A percentile compares a stretch with the other conserved stretches of the same genome.
Conservation (phyloP, 1,140 invertebrate species). For the Stratiolaelaps scimitus region DNA sequence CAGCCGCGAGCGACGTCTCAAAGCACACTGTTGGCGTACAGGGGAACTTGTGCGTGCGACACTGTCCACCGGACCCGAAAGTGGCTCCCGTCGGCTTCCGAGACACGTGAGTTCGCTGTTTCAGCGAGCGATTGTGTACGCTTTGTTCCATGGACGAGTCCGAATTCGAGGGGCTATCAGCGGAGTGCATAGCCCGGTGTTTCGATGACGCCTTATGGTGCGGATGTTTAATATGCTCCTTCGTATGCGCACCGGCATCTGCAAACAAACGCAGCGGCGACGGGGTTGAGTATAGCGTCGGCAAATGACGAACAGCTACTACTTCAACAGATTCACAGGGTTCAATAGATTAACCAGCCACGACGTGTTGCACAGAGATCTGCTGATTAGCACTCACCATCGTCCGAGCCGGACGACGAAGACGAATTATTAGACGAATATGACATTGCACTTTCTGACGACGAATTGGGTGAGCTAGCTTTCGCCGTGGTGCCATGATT, state of each 20-base stretch:
- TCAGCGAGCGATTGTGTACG: conserved; percentile 6
- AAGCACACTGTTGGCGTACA: conserved; percentile 12
- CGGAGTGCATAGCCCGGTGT: conserved; percentile 20
- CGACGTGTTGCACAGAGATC: no score
- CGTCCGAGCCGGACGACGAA: conserved; percentile 17
- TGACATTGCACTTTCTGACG: conserved; percentile 15
- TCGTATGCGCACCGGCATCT: conserved; percentile 18
- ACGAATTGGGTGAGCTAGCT: conserved; percentile 8
- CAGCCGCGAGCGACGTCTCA: neutral
- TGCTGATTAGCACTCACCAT: neutral
- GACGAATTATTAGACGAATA: conserved; percentile 3
- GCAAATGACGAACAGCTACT: neutral
- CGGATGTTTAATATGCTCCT: conserved; percentile 24
- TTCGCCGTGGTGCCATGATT: neutral
- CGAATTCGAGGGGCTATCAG: conserved; percentile 17
- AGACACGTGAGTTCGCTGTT: conserved; percentile 6
- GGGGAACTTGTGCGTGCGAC: neutral
- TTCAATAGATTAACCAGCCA: neutral
- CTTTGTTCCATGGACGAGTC: conserved; percentile 22
- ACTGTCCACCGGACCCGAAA: neutral
- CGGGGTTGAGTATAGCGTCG: neutral
- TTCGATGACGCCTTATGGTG: conserved; percentile 26
- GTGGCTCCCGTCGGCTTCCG: neutral
- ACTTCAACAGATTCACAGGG: neutral
- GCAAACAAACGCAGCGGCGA: neutral